Evolutionary conservation across 2,113 vertebrate genomes (phyloP).

Genomic region (Rhizomys pruinosus): DNA sequence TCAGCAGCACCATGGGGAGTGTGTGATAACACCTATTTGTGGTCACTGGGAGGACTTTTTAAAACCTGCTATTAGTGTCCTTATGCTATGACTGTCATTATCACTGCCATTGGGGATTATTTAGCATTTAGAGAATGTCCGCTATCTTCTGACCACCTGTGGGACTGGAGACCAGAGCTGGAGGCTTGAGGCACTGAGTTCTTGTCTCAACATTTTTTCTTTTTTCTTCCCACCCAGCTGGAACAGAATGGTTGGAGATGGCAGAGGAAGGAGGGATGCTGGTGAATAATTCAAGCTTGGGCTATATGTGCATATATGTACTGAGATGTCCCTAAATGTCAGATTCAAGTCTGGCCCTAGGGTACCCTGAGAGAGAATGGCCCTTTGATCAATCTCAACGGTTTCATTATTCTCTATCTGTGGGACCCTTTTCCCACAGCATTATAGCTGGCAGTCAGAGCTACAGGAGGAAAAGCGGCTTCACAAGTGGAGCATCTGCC

Average conservation of each 20-base stretch:
- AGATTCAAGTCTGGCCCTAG: background rate
- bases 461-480: background rate
- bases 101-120: background rate
- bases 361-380: background rate
- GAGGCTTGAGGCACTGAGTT: no score
- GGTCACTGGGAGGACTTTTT: background rate
- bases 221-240: background rate
- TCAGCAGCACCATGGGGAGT: background rate
- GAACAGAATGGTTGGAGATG: background rate
- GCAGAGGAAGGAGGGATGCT: background rate
- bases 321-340: background rate
- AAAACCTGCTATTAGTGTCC: conserved; percentile 14
- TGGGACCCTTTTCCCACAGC: background rate
- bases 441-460: background rate
- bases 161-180: background rate
- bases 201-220: background rate
- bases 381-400: background rate
- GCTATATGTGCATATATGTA: no score
- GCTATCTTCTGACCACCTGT: conserved; percentile 2
- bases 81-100: background rate
- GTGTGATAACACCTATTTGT: conserved; percentile 17
- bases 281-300: background rate
- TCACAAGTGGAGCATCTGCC: background rate
- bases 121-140: conserved; percentile 23
- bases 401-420: background rate